These are phyloP conservation scores for Elanus axillaris DNA, from an alignment of 2,113 vertebrate species.

Conservation along the genomic window DNA sequence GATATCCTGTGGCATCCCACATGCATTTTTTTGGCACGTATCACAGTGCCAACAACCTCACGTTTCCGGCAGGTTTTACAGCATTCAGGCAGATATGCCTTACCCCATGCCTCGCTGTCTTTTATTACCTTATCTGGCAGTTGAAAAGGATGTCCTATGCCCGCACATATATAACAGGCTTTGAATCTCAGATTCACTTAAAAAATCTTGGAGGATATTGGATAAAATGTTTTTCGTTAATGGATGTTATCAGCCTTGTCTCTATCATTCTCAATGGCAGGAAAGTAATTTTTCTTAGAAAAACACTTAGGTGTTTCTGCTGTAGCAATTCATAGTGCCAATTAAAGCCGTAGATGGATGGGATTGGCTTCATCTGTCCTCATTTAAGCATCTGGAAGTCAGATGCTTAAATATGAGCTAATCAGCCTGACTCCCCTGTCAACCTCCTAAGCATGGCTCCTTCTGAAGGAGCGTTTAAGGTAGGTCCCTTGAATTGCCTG, in stretches of 20 bases:
- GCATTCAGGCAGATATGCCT: not conserved
- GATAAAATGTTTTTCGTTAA: not conserved
- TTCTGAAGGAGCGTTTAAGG: not conserved
- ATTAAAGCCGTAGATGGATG: not conserved
- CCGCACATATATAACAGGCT: not conserved
- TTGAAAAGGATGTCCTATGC: not conserved
- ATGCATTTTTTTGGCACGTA: not conserved
- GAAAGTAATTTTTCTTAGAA: not conserved
- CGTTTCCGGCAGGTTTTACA: not conserved
- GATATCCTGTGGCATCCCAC: not conserved
- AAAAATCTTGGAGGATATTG: not conserved
- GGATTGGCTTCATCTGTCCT: not conserved
- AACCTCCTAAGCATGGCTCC: not conserved
- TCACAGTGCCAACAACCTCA: not conserved
- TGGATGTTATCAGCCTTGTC: not conserved
- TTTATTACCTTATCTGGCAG: not conserved
- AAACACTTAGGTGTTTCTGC: not conserved
- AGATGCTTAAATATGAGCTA: not conserved
- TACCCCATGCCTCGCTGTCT: not conserved
- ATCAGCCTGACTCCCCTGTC: not conserved
- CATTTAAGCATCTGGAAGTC: not conserved
- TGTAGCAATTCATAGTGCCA: not conserved
- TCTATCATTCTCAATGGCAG: not conserved
- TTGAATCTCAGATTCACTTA: not conserved
- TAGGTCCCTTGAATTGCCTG: not conserved